Base-by-base conservation (phyloP, 2,888 invertebrate genomes). In the Eucriotettix oculatus region DNA sequence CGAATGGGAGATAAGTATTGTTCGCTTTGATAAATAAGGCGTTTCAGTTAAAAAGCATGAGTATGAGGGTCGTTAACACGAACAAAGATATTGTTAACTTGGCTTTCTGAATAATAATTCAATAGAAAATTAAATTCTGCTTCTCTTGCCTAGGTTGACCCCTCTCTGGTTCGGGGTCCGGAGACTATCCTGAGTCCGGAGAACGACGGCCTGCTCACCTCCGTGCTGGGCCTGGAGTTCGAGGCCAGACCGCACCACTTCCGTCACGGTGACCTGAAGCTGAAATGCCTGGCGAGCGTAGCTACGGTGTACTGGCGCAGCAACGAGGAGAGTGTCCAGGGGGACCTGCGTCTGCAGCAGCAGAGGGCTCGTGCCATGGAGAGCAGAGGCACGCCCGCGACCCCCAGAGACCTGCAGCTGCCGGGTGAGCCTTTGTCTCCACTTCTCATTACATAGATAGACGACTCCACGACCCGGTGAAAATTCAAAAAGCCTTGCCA, bases 231-330 rank as follows among this genome's bases (percentile, higher is more conserved):
- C 42, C 79, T 91, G 65, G 86, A 90, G 74, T 91, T 91, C 74
- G 82, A 83, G 71, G 89, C 89, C 67, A 83, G 84, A 68, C 80
- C 79, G 67, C 85, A 86, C 73, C 89, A 91, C 77, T 90, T 91
- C 78, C 83, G 64, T 44, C 82, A 68, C 69, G 89, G 90, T 71
- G 89, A 90, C 75, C 81, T 92, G 77, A 91, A 90, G 75, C 79
- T 91, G 69, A 91, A 90, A 79, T 92, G 91, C 77, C 80, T 90
- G 71, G 90, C 91, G 62, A 90, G 87, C 68, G 90, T 91, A 73
- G 88, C 87, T 60, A 86, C 87, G 52, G 84, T 91, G 54, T 91
- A 91, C 75, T 87, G 87, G 85, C 81, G 86, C 67, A 89, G 86
- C 72, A 90, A 91, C 74, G 91, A 91, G 73, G 88, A 90, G 72